Conservation (phyloP, 2,113 vertebrate species). For the Budorcas taxicolor region DNA sequence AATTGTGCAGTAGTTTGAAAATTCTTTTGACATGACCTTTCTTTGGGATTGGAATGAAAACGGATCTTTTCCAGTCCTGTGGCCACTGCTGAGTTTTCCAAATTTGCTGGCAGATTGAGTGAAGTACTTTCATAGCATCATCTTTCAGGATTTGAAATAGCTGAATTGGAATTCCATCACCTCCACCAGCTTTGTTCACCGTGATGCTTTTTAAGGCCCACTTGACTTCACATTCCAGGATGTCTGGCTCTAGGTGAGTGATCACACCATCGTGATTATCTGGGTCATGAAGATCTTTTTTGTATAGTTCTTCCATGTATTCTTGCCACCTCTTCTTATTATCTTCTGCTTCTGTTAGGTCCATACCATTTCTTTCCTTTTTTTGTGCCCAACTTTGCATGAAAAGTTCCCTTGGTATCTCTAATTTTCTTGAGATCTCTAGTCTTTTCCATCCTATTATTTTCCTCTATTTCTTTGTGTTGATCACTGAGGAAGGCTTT, state of each 20-base stretch:
- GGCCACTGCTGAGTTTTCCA: background rate
- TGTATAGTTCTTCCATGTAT: background rate
- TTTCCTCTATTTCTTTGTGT: background rate
- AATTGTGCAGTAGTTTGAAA: background rate
- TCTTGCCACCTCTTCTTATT: background rate
- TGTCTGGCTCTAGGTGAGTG: background rate
- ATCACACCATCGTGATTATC: background rate
- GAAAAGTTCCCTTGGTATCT: background rate
- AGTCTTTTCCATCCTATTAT: background rate
- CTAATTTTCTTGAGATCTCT: background rate
- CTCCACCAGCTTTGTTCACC: background rate
- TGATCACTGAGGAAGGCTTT: background rate
- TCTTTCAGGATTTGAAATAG: background rate
- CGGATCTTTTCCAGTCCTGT: accelerated
- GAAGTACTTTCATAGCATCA: background rate
- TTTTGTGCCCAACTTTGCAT: background rate
- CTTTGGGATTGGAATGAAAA: background rate
- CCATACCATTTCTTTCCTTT: background rate
- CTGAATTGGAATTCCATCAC: background rate
- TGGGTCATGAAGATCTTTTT: background rate
- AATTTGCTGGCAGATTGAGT: background rate
- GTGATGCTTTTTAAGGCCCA: background rate
- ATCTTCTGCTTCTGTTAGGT: background rate
- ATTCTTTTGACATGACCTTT: background rate
- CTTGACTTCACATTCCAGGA: background rate